Evolutionary conservation across 1,140 invertebrate species (phyloP).

Genomic region (Drosophila trapezifrons): DNA sequence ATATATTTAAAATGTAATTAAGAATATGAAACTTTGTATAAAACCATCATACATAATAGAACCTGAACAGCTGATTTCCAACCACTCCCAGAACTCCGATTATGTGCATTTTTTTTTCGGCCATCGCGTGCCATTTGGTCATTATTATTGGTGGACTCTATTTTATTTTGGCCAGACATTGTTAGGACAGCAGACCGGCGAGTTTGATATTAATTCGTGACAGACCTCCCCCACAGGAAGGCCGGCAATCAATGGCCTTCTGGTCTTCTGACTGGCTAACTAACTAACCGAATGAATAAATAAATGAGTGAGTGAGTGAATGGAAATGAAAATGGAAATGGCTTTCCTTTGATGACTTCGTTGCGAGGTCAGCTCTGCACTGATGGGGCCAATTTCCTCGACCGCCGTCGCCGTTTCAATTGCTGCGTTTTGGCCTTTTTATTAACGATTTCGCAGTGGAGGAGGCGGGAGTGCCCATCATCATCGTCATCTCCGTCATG

Average conservation of each 20-base stretch:
- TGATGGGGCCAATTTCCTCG: conserved; percentile 30
- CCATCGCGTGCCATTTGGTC: conserved; percentile 63
- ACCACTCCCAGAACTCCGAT: conserved; percentile 21
- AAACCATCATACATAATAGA: conserved; percentile 1
- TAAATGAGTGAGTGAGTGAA: conserved; percentile 23
- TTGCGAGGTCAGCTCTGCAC: conserved; percentile 28
- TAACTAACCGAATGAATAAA: conserved; percentile 48
- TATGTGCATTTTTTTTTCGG: conserved; percentile 31
- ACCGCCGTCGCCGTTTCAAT: conserved; percentile 34
- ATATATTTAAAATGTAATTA: conserved; percentile 11
- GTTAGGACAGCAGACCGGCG: conserved; percentile 52
- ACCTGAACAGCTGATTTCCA: conserved; percentile 20
- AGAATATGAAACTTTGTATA: background rate
- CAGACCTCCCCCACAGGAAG: conserved; percentile 34
- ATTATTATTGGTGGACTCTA: conserved; percentile 56
- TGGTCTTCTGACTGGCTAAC: conserved; percentile 42
- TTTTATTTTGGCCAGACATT: conserved; percentile 45
- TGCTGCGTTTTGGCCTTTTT: conserved; percentile 57
- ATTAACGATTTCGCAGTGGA: conserved; percentile 43
- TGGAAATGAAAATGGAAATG: conserved; percentile 39
- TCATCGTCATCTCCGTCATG: conserved; percentile 43
- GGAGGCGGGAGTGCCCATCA: conserved; percentile 48
- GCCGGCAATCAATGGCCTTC: conserved; percentile 48
- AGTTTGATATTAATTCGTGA: conserved; percentile 76
- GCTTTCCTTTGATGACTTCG: conserved; percentile 68